Percentiles rank a stretch among this genome's conserved stretches.
Conservation (phyloP, 2,888 invertebrate species). For the Octonoba sinensis region DNA sequence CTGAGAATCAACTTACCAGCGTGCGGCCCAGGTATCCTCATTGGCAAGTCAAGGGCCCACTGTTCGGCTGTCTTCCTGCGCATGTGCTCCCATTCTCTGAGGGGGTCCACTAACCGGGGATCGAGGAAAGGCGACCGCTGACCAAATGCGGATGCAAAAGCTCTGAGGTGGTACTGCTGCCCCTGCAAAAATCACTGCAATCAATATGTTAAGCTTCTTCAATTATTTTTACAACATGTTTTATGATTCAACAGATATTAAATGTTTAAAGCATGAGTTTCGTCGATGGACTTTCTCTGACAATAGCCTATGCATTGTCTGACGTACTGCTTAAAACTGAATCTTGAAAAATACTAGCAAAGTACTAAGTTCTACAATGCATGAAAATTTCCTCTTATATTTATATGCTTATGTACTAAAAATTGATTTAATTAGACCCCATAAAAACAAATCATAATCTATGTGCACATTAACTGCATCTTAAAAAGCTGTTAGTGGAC, state of each 20-base stretch:
- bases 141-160: conserved; percentile 62
- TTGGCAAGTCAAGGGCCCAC: conserved; percentile 59
- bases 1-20: conserved; percentile 7
- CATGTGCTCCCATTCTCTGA: conserved; percentile 63
- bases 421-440: no score
- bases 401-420: no score
- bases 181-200: conserved; percentile 35
- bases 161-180: conserved; percentile 60
- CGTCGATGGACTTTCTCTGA: no score
- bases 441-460: no score
- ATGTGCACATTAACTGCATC: no score
- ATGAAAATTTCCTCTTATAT: no score
- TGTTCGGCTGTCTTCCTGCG: conserved; percentile 57
- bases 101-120: conserved; percentile 54
- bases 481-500: no score
- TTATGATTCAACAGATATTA: neutral
- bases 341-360: no score
- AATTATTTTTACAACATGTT: neutral
- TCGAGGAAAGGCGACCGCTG: conserved; percentile 61
- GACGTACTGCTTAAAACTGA: no score
- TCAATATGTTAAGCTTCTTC: conserved; percentile 1
- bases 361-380: no score
- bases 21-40: conserved; percentile 52
- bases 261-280: neutral
- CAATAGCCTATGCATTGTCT: no score